Base-by-base conservation (phyloP, 2,888 invertebrate species). In the Caenorhabditis drosophilae region DNA sequence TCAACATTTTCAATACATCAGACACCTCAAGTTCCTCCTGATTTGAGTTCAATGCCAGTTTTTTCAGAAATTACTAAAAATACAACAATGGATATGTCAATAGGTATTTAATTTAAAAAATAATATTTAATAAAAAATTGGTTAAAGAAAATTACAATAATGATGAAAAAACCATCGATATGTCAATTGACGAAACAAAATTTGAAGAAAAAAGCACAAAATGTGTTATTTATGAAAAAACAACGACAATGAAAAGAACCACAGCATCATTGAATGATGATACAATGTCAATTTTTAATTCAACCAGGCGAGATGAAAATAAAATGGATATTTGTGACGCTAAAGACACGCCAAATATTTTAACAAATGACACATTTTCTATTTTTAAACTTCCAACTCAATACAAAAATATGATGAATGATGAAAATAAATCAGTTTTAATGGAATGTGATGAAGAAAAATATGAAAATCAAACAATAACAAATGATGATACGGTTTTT, bases 51-150 rank as follows among this genome's bases (percentile, higher is more conserved):
- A 15, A n/a, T 4, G 4, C 36, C n/a, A 4, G 36, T 36, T 15
- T 15, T 15, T 4, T n/a, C 36, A 12, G 18, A 26, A 46, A 23
- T 4, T 9, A 31, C 40, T 4, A 44, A 16, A 18, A 47, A 45
- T 23, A 34, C 26, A 41, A 12, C 54, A 1, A 23, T 42, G 4
- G 52, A 60, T 27, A 60, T 60, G 60, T 60, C 60, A n/a, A 18
- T 36, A 12, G 36, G 4, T 9, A n/a, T 4, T n/a, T n/a, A n/a
- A n/a, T n/a, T n/a, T 36, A n/a, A 36, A 36, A 7, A 9, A 15
- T 4, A 12, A 15, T 4, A 36, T 36, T 15, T n/a, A 12, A 12
- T 36, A n/a, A n/a, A 9, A n/a, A 36, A 12, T 36, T 12, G 4
- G 4, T 9, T 15, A 36, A 9, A 9, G 36, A n/a, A 36, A 36